A percentile compares a stretch with the other conserved stretches of the same genome.
Conservation (phyloP, 2,888 invertebrate species). For the Rotaria sp. region DNA sequence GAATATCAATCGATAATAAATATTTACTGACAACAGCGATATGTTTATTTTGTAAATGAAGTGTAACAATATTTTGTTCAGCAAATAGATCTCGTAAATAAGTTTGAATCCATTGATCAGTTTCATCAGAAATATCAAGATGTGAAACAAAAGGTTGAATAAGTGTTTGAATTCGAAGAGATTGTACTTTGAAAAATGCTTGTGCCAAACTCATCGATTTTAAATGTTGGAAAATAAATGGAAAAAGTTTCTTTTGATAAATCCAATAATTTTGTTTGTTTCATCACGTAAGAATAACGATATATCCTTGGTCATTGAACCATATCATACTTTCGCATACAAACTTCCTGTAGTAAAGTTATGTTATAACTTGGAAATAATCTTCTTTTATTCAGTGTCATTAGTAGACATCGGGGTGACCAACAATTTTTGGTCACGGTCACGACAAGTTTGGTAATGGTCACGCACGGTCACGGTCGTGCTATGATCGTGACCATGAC, state of each 20-base stretch:
- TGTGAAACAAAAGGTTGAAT: neutral
- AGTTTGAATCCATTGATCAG: neutral
- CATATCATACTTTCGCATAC: no score
- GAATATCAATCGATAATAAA: neutral
- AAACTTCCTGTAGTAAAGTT: no score
- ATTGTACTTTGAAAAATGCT: neutral
- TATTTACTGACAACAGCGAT: neutral
- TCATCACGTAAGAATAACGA: neutral
- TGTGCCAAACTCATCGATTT: neutral
- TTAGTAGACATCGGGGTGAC: no score
- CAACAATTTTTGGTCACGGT: no score
- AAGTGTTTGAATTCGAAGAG: neutral
- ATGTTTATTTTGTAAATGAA: slow-evolving; percentile 23
- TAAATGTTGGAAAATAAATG: neutral
- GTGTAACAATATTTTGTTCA: neutral
- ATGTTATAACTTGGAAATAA: no score
- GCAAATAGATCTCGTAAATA: neutral
- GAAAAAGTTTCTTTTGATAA: slow-evolving; percentile 17
- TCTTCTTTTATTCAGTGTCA: no score
- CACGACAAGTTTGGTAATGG: no score
- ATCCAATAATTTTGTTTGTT: neutral
- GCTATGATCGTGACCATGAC: no score
- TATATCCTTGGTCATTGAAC: no score
- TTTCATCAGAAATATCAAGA: neutral
- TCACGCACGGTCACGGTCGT: no score